A percentile compares a stretch with the other conserved stretches of the same genome.
Evolutionary conservation across 1,140 invertebrate species (phyloP).

Genomic region (Orius insidiosus): DNA sequence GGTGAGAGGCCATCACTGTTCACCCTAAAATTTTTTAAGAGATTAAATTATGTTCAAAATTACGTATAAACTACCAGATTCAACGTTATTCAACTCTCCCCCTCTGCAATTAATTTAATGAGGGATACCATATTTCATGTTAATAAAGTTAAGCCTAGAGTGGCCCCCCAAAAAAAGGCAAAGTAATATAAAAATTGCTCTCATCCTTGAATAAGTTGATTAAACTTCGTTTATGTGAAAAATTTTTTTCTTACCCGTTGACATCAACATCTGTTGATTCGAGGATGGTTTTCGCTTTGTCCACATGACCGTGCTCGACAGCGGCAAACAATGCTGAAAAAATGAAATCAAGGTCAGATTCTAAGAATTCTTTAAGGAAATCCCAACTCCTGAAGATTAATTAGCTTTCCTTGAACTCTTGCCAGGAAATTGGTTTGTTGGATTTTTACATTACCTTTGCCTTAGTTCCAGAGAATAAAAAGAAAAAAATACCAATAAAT

Average conservation of each 20-base stretch:
- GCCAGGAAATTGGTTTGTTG: neutral
- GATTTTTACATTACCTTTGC: neutral
- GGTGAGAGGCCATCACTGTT: conserved; percentile 77
- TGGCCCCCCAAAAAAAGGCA: too few species aligned
- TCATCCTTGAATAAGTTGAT: too few species aligned
- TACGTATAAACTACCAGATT: too few species aligned
- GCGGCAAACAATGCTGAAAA: conserved; percentile 72
- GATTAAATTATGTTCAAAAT: too few species aligned
- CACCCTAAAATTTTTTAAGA: conserved; percentile 36
- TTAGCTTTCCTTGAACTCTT: conserved; percentile 1
- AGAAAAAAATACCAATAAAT: conserved; percentile 25
- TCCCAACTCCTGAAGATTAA: neutral
- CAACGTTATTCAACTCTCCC: too few species aligned
- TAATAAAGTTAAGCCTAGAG: too few species aligned
- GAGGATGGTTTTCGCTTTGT: conserved; percentile 73
- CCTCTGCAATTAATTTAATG: too few species aligned
- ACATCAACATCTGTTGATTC: conserved; percentile 80
- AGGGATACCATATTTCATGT: too few species aligned
- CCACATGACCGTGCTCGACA: conserved; percentile 81
- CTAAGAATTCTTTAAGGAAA: too few species aligned
- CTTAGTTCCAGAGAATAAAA: neutral
- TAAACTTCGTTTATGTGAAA: neutral
- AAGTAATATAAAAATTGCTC: too few species aligned
- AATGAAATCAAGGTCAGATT: conserved; percentile 9
- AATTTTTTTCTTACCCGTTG: conserved; percentile 52